Base-by-base conservation (phyloP, 2,797 vertebrate species). In the Oryzias sinensis region DNA sequence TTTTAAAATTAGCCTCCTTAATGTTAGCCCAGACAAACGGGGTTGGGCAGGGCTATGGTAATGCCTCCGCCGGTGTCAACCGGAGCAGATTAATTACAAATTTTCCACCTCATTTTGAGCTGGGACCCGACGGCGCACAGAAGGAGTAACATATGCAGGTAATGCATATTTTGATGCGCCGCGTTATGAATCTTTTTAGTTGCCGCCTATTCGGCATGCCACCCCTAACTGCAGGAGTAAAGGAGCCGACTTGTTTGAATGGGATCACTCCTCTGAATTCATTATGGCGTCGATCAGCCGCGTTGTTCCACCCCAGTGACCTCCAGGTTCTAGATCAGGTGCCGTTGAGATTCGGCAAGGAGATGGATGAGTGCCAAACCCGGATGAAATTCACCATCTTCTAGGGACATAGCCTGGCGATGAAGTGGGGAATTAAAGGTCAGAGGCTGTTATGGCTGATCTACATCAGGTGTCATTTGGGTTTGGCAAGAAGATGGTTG, bases 1-100 rank as follows among this genome's bases (percentile, higher is more conserved):
- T 22, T 96, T 95, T 92, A 96, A 98, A 98, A 97, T 98, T 96
- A 98, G 94, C 94, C 94, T 13, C 91, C 87, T 96, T 97, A 97
- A 99, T 96, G 95, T 96, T 95, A 93, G 91, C 91, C 93, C 93
- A 95, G 95, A 94, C 93, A 95, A 94, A 93, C 93, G 92, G 91
- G 71, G 69, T 59, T 56, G 70, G 73, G 79, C 60, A 62, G 66
- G 67, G 70, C 42, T 63, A 3, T 24, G 71, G 71, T 93, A 95
- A 92, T 93, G 92, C 93, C 91, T 93, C 83, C 4, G 89, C 68
- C 89, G 87, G 91, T 93, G 94, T 95, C 95, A 94, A 93, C 93
- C 93, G 86, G 92, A 64, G 91, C 93, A 90, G 93, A 97, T 96
- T 94, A 93, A 97, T 98, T 94, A 94, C 92, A 92, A 93, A 94